Percentiles rank a stretch among this genome's conserved stretches.
Evolutionary conservation across 2,888 invertebrate species (phyloP).

Genomic region (Ptilodon capucinus): DNA sequence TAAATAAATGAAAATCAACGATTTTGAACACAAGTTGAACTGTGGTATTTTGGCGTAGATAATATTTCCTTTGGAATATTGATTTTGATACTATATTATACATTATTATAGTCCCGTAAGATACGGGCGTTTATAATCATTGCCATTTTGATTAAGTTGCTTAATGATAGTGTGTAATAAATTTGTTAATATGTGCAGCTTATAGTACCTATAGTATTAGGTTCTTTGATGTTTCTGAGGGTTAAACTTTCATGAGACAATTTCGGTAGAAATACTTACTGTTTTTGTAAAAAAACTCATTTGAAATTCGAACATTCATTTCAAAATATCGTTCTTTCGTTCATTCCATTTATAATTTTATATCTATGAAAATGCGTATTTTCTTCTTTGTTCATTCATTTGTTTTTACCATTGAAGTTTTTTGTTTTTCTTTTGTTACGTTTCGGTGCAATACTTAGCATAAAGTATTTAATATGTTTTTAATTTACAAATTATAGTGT

Average conservation of each 20-base stretch:
- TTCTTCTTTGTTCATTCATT: background rate
- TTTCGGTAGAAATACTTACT: constrained; percentile 19
- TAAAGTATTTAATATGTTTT: constrained; percentile 36
- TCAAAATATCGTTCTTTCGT: constrained; percentile 1
- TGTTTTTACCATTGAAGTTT: background rate
- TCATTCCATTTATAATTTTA: constrained; percentile 5
- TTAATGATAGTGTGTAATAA: constrained; percentile 38
- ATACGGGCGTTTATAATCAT: constrained; percentile 48
- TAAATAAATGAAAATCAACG: no score
- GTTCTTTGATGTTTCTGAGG: constrained; percentile 39
- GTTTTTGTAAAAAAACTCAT: constrained; percentile 46
- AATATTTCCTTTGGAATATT: constrained; percentile 1
- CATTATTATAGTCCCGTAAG: background rate
- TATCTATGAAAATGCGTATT: background rate
- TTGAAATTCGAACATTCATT: constrained; percentile 16
- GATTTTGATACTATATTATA: no score
- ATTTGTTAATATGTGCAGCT: constrained; percentile 46
- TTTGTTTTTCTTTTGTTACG: constrained; percentile 14
- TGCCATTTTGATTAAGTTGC: constrained; percentile 67
- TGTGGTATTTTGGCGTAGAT: background rate
- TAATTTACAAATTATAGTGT: background rate
- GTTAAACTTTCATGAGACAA: constrained; percentile 53
- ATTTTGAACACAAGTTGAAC: background rate
- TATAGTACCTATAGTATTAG: constrained; percentile 36
- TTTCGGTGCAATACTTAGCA: constrained; percentile 61